Percentiles rank a stretch among this genome's conserved stretches.
Conservation (phyloP, 2,113 vertebrate genomes). For the Bettongia penicillata region DNA sequence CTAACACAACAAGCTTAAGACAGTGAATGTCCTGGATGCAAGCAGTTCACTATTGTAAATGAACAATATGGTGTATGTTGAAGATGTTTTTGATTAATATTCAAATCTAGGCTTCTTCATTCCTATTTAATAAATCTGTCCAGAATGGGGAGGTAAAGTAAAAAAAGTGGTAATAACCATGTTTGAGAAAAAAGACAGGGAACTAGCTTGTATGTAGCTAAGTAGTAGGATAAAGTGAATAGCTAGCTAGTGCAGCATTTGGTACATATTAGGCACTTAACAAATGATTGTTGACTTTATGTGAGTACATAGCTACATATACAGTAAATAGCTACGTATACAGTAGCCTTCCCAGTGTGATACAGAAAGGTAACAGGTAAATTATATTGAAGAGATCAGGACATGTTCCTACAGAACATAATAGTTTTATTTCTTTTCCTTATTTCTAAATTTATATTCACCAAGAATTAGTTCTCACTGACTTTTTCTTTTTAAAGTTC, state of each 20-base stretch:
- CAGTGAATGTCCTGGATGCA: background rate
- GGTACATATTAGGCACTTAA: background rate
- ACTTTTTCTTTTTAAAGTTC: background rate
- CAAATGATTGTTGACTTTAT: background rate
- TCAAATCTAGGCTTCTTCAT: background rate
- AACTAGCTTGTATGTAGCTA: background rate
- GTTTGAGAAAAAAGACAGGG: background rate
- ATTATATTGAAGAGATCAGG: background rate
- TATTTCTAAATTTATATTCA: slow-evolving; percentile 29
- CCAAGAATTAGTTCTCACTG: slow-evolving; percentile 4
- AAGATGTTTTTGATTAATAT: background rate
- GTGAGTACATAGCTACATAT: background rate
- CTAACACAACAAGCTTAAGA: background rate
- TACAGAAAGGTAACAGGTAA: background rate
- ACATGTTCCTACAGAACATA: background rate
- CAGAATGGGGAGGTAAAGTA: background rate
- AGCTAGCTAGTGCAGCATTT: background rate
- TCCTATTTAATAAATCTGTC: background rate
- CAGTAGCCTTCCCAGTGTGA: background rate
- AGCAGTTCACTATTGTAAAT: background rate
- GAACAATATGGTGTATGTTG: background rate
- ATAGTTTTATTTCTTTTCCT: background rate
- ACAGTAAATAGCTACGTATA: background rate
- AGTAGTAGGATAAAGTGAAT: background rate
- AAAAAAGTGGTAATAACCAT: background rate